Evolutionary conservation across 1,140 invertebrate species (phyloP).

Genomic region (Pseudachorutes palmiensis): DNA sequence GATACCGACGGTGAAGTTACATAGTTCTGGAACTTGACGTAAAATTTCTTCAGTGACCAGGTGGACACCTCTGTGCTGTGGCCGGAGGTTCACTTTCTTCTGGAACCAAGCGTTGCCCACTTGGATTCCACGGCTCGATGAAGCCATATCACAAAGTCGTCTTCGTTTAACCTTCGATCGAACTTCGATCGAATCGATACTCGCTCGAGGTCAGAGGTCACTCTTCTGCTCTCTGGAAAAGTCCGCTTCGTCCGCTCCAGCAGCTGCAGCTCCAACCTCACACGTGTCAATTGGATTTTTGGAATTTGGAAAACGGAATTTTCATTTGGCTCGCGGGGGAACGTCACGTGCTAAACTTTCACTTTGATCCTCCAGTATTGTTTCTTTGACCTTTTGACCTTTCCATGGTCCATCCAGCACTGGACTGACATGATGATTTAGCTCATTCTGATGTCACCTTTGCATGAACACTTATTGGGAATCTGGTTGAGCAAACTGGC

Average conservation of each 20-base stretch:
- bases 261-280: too few species aligned
- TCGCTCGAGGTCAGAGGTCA: neutral
- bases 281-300: too few species aligned
- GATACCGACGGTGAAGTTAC: conserved; percentile 84
- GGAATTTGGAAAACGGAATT: too few species aligned
- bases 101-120: conserved; percentile 89
- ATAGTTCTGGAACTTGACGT: conserved; percentile 71
- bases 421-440: too few species aligned
- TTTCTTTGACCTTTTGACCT: too few species aligned
- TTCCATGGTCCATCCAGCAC: too few species aligned
- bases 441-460: too few species aligned
- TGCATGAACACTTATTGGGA: too few species aligned
- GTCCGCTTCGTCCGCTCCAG: neutral
- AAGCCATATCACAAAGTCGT: conserved; percentile 56
- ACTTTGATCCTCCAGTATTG: too few species aligned
- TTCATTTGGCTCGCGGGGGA: too few species aligned
- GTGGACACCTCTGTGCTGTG: conserved; percentile 88
- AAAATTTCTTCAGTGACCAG: conserved; percentile 91
- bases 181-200: neutral
- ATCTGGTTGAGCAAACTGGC: too few species aligned
- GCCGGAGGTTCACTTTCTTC: conserved; percentile 86
- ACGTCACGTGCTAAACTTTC: too few species aligned
- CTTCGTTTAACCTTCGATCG: neutral
- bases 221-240: neutral
- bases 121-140: conserved; percentile 75